Evolutionary conservation across 2,797 vertebrate species (phyloP).

Genomic region (Gallirallus australis): DNA sequence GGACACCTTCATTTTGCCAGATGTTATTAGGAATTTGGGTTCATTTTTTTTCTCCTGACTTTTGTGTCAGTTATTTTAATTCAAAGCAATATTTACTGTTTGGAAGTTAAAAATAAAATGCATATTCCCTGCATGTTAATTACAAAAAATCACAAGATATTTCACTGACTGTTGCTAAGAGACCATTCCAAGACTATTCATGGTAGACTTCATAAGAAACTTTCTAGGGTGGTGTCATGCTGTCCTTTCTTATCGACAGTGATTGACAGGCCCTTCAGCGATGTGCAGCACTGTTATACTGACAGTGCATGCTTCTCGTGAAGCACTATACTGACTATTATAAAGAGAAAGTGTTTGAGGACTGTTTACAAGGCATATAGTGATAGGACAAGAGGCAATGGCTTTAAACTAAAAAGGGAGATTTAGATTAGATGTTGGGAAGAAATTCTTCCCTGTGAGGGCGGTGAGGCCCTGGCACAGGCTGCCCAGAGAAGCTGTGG

Average conservation of each 20-base stretch:
- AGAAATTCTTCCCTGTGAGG: too few species aligned
- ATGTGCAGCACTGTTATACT: neutral
- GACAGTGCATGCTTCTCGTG: neutral
- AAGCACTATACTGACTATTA: neutral
- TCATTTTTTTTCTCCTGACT: neutral
- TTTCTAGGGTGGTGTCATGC: conserved; percentile 20
- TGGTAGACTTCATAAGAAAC: conserved; percentile 33
- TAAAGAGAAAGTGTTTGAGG: neutral
- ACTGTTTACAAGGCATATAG: too few species aligned
- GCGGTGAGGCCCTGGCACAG: too few species aligned
- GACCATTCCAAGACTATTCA: conserved; percentile 30
- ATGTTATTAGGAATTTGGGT: neutral
- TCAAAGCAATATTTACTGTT: conserved; percentile 4
- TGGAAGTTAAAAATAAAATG: conserved; percentile 6
- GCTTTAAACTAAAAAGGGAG: too few species aligned
- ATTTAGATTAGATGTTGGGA: too few species aligned
- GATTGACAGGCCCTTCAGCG: neutral
- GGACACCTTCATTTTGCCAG: neutral
- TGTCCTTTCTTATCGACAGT: neutral
- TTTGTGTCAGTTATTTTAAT: neutral
- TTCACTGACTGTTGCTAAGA: conserved; percentile 70
- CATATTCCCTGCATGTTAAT: neutral
- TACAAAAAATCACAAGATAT: conserved; percentile 9
- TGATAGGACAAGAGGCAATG: too few species aligned
- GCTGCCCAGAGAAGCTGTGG: too few species aligned